Evolutionary conservation across 2,797 vertebrate species (phyloP), one percentile per base, ranked within the genome.

Genomic region (Rousettus madagascariensis): DNA sequence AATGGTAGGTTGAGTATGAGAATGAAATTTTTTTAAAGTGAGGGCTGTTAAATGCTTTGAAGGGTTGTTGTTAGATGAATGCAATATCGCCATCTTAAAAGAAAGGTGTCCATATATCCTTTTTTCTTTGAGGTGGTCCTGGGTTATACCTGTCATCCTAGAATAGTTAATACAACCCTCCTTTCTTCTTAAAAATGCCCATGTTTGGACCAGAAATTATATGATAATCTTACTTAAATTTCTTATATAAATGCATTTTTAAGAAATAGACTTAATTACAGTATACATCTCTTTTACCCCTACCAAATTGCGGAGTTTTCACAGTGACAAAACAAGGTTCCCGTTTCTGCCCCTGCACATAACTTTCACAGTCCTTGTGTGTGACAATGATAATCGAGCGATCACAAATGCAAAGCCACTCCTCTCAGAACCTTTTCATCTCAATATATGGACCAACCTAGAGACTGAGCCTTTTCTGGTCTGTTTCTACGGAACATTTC

Each of bases 251-350:
- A 57, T 49, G 72, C 65, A 75, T 68, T 78, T 82, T 16, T 53
- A 92, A 86, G 41, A 17, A 93, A 92, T 28, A 89, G 43, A 66
- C 8, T 88, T 85, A 72, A 55, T 86, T 51, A 38, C 9, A 75
- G 10, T 26, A 33, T 12, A 17, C 8, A 49, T 19, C 0, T 6
- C 43, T 68, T 59, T 65, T 20, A 74, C 13, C 3, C 7, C 4
- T 30, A 33, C 2, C 19, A 79, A 8, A 53, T 55, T 22, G 51
- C 33, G 85, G 9, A 51, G 38, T 19, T 85, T 66, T 75, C n/a
- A 61, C 12, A 30, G n/a, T 30, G 43, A 72, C 9, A 68, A 24
- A 53, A 12, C n/a, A 28, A 86, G 28, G 20, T 51, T 51, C 55
- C 10, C 1, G 3, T 41, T 17, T 33, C 33, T 77, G 49, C 9